A percentile compares a stretch with the other conserved stretches of the same genome.
These are phyloP conservation scores for Sinodicranocentrus sp. DNA, from an alignment of 2,888 invertebrate genomes.

Conservation along the genomic window DNA sequence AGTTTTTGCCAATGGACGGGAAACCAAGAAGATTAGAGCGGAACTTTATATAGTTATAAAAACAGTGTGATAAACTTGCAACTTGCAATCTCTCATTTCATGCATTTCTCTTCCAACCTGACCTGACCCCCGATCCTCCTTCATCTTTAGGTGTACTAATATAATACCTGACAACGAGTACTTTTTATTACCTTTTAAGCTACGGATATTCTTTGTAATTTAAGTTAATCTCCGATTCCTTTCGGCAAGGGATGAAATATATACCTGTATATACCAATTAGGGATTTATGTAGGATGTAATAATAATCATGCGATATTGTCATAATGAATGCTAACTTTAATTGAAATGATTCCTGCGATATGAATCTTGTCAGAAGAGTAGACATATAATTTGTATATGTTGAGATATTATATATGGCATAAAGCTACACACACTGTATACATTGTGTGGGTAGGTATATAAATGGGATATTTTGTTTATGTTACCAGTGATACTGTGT, in stretches of 20 bases:
- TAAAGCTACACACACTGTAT: too few relatives aligned
- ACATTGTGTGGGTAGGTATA: background rate
- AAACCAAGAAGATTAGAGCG: conserved; percentile 59
- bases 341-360: background rate
- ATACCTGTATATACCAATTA: background rate
- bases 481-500: conserved; percentile 14
- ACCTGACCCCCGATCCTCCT: too few relatives aligned
- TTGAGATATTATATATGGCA: too few relatives aligned
- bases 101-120: too few relatives aligned
- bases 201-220: background rate
- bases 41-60: conserved; percentile 56
- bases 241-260: background rate
- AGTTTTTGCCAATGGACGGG: conserved; percentile 72
- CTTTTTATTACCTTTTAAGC: conserved; percentile 20
- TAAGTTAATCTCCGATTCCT: too few relatives aligned
- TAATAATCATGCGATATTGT: background rate
- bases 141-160: conserved; percentile 6
- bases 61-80: background rate
- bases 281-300: too few relatives aligned
- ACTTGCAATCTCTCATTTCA: conserved; percentile 20
- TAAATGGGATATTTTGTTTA: conserved; percentile 22
- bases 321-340: background rate
- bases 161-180: conserved; percentile 32
- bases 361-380: conserved; percentile 10
- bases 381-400: background rate